Evolutionary conservation across 2,113 vertebrate species (phyloP).

Genomic region (Lepus europaeus): DNA sequence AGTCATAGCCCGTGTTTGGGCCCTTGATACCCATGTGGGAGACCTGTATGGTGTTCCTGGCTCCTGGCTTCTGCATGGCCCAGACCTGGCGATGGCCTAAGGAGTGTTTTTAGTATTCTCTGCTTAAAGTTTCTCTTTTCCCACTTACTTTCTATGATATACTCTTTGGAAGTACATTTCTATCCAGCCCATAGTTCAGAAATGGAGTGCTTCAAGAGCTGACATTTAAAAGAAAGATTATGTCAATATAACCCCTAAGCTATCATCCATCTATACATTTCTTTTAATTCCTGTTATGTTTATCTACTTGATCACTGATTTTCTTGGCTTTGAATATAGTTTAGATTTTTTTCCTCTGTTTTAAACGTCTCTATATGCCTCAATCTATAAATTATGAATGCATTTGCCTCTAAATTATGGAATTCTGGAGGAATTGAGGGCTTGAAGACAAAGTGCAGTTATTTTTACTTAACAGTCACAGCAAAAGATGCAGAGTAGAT

Average conservation of each 20-base stretch:
- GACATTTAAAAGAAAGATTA: background rate
- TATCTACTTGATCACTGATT: background rate
- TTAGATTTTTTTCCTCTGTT: background rate
- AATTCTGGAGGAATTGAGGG: background rate
- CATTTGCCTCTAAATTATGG: background rate
- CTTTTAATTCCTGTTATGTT: background rate
- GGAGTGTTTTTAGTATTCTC: background rate
- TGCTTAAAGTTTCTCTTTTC: background rate
- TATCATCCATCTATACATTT: background rate
- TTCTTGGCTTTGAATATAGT: background rate
- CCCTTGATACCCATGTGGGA: too few relatives aligned
- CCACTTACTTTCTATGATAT: background rate
- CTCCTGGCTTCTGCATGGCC: too few relatives aligned
- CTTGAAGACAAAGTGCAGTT: background rate
- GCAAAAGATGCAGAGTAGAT: background rate
- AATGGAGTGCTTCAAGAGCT: background rate
- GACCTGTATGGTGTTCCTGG: too few relatives aligned
- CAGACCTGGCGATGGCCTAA: too few relatives aligned
- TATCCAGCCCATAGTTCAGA: background rate
- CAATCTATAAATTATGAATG: background rate
- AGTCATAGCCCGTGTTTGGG: too few relatives aligned
- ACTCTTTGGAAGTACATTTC: background rate
- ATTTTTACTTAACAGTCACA: background rate
- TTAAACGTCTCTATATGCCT: background rate
- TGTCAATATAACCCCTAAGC: background rate